Conservation (phyloP, 35 echinoderm and acorn worm species). For the Heliocidaris tuberculata region DNA sequence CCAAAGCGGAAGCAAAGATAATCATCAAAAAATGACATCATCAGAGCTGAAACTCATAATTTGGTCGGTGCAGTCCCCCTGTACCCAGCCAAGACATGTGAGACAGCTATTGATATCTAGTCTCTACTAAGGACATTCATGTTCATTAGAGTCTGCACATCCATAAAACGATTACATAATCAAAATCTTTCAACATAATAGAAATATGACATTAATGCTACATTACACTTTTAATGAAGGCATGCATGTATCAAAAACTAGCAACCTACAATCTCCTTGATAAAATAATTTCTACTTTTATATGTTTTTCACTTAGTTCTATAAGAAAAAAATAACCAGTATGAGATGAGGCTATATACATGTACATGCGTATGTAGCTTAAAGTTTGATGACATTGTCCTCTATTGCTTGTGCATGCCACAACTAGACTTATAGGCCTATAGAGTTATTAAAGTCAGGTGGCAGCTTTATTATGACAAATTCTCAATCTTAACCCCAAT, state of each 20-base stretch:
- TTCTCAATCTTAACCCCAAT: not conserved
- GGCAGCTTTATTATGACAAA: not conserved
- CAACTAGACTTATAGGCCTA: not conserved
- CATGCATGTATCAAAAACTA: no score
- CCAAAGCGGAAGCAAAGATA: not conserved
- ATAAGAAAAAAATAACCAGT: not conserved
- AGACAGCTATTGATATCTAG: no score
- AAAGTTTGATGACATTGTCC: not conserved
- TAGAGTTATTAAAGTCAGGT: not conserved
- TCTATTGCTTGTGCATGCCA: not conserved
- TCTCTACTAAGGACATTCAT: no score
- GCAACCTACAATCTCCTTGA: no score
- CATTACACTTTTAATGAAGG: no score
- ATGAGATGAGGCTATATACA: not conserved
- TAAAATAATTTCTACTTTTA: no score
- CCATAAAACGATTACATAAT: no score
- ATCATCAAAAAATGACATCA: constrained; percentile 11
- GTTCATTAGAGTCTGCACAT: no score
- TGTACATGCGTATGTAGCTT: not conserved
- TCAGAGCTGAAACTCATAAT: constrained; percentile 8
- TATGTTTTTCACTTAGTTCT: no score
- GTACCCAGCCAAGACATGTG: not conserved
- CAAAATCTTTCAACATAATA: no score
- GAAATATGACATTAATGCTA: no score
- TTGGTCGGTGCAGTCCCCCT: not conserved